Evolutionary conservation across 2,888 invertebrate genomes (phyloP), one percentile per base, ranked within the genome.

Genomic region (Andrena dorsata): DNA sequence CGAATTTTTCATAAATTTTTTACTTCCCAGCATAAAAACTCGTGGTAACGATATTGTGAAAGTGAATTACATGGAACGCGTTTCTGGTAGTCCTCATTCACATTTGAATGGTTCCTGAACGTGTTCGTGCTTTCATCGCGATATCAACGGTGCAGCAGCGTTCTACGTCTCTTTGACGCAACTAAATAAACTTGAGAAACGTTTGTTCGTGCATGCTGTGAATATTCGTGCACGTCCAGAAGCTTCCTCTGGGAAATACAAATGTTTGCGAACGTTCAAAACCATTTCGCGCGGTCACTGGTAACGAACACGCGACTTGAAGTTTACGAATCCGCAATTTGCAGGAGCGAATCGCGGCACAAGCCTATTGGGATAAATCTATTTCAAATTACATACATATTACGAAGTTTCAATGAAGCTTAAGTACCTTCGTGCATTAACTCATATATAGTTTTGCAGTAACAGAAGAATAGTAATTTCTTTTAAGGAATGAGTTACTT

Each of bases 191-290:
- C 78, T 63, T 47, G 61, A 75, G 51, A 7, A 76, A 68, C 76
- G 68, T 56, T 76, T 47, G 76, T 68, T 56, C 23, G 51, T 2
- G 61, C 23, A 53, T 26, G 8, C 49, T 78, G 68, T 35, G 78
- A 78, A 78, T 78, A 78, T 76, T 76, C 70, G 51, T 30, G 16
- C 68, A 5, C 47, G 61, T 56, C 20, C 68, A 53, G 35, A 76
- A 63, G 47, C 51, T 61, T 78, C 78, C 76, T 20, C 26, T 56
- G 78, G 68, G 78, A 78, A 78, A 76, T 78, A 69, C 78, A 69
- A 78, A 68, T 68, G 78, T 78, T 78, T 69, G 61, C 68, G 20
- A 32, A 79, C 47, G 53, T 79, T 68, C 53, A 30, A 20, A 53
- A 68, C 68, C 68, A 26, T 76, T 68, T 47, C 76, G 30, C 28